Conservation (phyloP, 1,140 invertebrate species). For the Brachionus asplanchnoidis region DNA sequence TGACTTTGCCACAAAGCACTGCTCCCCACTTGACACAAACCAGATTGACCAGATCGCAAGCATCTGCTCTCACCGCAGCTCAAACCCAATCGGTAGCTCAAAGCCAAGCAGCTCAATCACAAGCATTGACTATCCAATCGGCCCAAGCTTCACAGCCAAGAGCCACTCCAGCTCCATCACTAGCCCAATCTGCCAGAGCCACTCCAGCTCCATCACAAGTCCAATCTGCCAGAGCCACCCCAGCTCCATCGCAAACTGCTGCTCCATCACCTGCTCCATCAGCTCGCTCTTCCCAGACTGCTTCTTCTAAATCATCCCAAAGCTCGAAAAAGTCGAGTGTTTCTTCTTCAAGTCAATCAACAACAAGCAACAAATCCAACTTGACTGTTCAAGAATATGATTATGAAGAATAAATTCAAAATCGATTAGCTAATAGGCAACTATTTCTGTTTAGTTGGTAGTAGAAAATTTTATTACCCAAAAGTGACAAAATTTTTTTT, state of each 20-base stretch:
- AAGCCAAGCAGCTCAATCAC: neutral
- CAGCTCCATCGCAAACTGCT: neutral
- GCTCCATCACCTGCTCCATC: neutral
- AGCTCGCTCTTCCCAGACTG: neutral
- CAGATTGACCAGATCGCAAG: neutral
- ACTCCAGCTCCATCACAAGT: neutral
- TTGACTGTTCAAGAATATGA: constrained; percentile 19
- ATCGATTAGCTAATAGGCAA: neutral
- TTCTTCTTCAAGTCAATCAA: constrained; percentile 7
- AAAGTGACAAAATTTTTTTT: neutral
- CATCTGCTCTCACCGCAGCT: neutral
- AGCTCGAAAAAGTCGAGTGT: neutral
- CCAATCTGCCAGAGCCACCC: neutral
- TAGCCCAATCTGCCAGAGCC: neutral
- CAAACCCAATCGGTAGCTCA: neutral
- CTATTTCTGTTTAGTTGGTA: neutral
- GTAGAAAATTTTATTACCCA: neutral
- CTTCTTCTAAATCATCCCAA: neutral
- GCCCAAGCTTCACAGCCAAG: neutral
- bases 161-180: neutral
- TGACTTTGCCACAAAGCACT: neutral
- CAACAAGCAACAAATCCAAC: neutral
- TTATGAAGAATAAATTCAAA: constrained; percentile 6
- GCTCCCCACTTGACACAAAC: neutral
- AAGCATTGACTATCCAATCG: neutral